A percentile compares a stretch with the other conserved stretches of the same genome.
These are phyloP conservation scores for Hippolais icterina DNA, from an alignment of 2,113 vertebrate species.

Conservation along the genomic window DNA sequence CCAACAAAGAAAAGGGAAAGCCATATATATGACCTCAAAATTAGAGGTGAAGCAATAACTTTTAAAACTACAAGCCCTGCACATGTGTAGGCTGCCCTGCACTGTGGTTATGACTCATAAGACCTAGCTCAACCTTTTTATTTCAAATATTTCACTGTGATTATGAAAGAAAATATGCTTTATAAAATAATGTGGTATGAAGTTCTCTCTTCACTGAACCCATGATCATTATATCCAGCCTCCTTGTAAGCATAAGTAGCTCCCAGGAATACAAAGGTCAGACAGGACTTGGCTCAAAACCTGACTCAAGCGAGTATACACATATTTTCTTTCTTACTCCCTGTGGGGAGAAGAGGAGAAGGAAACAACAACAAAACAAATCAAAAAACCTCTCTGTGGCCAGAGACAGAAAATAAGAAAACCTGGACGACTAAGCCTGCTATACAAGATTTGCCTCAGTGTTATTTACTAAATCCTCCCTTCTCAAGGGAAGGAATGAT, in stretches of 20 bases:
- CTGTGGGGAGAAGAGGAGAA: not conserved
- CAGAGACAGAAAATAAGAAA: not conserved
- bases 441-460: not conserved
- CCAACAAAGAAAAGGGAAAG: not conserved
- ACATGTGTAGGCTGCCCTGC: not conserved
- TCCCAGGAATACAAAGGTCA: not conserved
- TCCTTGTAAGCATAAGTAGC: not conserved
- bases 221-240: not conserved
- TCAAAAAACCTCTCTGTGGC: not conserved
- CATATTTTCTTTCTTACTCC: not conserved
- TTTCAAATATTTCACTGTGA: constrained; percentile 11
- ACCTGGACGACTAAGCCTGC: not conserved
- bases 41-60: not conserved
- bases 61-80: not conserved
- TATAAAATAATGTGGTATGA: constrained; percentile 2
- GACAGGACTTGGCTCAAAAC: constrained; percentile 3
- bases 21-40: not conserved
- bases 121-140: not conserved
- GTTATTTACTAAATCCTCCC: constrained; percentile 2
- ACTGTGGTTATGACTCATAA: not conserved
- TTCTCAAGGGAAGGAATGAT: not conserved
- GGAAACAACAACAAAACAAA: too few species aligned
- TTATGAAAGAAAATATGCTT: constrained; percentile 27
- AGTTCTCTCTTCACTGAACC: not conserved
- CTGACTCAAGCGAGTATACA: not conserved